A percentile compares a stretch with the other conserved stretches of the same genome.
Conservation (phyloP, 92 coral and sea anemone genomes). For the Galaxea fascicularis region DNA sequence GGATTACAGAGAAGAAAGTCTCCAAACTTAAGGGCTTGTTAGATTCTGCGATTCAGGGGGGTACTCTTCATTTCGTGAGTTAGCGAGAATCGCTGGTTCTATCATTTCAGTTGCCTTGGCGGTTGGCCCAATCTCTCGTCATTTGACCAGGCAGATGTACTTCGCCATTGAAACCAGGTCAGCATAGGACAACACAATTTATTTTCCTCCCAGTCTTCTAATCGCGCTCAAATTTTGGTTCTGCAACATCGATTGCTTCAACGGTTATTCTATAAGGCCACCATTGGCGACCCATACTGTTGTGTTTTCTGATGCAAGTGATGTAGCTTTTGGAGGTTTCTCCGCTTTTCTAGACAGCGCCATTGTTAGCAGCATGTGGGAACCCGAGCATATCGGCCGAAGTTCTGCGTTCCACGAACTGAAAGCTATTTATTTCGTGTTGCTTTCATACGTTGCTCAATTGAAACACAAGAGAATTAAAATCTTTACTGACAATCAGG, state of each 20-base stretch:
- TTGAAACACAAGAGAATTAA: slow-evolving; percentile 44
- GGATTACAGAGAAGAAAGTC: slow-evolving; percentile 59
- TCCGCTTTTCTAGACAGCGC: slow-evolving; percentile 45
- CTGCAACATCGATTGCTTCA: slow-evolving; percentile 44
- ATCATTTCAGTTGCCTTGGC: slow-evolving; percentile 50
- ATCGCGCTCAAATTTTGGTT: slow-evolving; percentile 68
- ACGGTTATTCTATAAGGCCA: slow-evolving; percentile 48
- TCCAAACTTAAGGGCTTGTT: slow-evolving; percentile 48
- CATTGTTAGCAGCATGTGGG: slow-evolving; percentile 51
- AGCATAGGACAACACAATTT: slow-evolving; percentile 46
- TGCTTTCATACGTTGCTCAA: slow-evolving; percentile 28
- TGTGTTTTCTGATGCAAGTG: slow-evolving; percentile 72
- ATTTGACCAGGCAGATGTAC: slow-evolving; percentile 72
- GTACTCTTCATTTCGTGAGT: slow-evolving; percentile 37
- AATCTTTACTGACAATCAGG: slow-evolving; percentile 60
- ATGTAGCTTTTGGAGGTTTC: slow-evolving; percentile 62
- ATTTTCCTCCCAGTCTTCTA: slow-evolving; percentile 36
- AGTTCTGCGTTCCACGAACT: slow-evolving; percentile 63
- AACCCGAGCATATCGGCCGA: slow-evolving; percentile 26
- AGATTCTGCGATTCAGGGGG: slow-evolving; percentile 45
- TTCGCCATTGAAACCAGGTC: slow-evolving; percentile 44
- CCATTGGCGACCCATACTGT: slow-evolving; percentile 13
- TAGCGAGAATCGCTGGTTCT: slow-evolving; percentile 69
- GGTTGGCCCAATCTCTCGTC: too few species aligned
- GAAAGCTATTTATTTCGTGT: slow-evolving; percentile 55